Evolutionary conservation across 2,113 vertebrate genomes (phyloP).

Genomic region (Carassius auratus): DNA sequence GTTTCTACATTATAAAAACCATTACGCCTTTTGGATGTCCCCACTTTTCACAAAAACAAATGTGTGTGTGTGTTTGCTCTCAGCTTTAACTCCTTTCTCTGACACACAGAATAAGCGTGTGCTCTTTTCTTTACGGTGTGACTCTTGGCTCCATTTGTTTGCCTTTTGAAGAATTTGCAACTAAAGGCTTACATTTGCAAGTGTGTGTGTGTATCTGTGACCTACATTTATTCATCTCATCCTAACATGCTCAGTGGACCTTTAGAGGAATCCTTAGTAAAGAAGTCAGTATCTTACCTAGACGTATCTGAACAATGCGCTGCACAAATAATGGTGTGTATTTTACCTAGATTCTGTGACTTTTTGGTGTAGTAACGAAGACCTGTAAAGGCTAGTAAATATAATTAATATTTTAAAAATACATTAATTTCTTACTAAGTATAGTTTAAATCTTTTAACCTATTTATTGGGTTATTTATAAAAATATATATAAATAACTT

Average conservation of each 20-base stretch:
- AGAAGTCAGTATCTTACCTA: background rate
- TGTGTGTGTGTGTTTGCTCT: conserved; percentile 8
- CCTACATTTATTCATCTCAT: background rate
- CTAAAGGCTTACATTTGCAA: background rate
- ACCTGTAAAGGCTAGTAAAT: no score
- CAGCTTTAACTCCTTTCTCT: background rate
- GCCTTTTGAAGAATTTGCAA: conserved; percentile 29
- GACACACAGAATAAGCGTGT: background rate
- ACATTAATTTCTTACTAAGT: no score
- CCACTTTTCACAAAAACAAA: no score
- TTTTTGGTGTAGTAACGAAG: background rate
- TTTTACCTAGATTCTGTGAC: background rate
- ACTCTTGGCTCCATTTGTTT: conserved; percentile 9
- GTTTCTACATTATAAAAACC: no score
- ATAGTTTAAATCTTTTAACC: no score
- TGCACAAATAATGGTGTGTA: background rate
- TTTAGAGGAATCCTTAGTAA: background rate
- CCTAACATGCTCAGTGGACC: background rate
- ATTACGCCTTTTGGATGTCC: no score
- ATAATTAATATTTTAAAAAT: no score
- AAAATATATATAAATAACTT: no score
- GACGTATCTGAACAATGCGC: background rate
- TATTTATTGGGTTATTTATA: no score
- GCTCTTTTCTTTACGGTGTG: conserved; percentile 3
- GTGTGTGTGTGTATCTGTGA: background rate